Evolutionary conservation across 2,113 vertebrate genomes (phyloP).

Genomic region (Dendropsophus ebraccatus): DNA sequence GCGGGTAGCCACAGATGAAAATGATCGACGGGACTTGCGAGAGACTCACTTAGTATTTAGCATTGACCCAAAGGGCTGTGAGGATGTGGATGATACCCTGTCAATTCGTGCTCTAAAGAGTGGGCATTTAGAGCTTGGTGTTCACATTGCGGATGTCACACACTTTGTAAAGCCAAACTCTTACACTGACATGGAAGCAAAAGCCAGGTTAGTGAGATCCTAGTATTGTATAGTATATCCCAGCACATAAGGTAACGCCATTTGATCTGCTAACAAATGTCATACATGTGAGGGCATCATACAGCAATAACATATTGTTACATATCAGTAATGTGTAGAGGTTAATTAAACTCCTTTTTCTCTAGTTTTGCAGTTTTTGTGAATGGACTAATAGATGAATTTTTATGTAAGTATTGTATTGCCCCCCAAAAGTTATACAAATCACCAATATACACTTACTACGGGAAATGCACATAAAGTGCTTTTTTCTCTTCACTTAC

Average conservation of each 20-base stretch:
- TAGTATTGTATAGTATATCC: not conserved
- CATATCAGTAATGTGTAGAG: too few species aligned
- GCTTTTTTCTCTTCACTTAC: too few species aligned
- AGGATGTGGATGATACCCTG: constrained; percentile 93
- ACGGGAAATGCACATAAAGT: too few species aligned
- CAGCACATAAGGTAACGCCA: not conserved
- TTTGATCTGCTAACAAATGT: not conserved
- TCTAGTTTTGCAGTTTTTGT: not conserved
- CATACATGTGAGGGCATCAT: not conserved
- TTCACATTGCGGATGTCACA: constrained; percentile 95
- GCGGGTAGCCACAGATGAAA: constrained; percentile 70
- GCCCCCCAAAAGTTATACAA: too few species aligned
- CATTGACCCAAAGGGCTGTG: constrained; percentile 91
- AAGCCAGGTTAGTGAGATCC: constrained; percentile 73
- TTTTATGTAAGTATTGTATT: too few species aligned
- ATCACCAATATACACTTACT: too few species aligned
- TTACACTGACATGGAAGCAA: constrained; percentile 87
- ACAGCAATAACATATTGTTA: too few species aligned
- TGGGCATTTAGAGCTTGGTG: constrained; percentile 85
- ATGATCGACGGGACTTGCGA: constrained; percentile 73
- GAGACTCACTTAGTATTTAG: constrained; percentile 89
- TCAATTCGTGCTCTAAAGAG: constrained; percentile 77
- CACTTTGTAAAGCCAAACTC: constrained; percentile 87
- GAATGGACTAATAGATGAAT: not conserved
- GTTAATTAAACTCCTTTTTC: not conserved